Evolutionary conservation across 37 sponge, comb jelly and placozoan genomes (phyloP), one percentile per base, ranked within the genome.

Genomic region (Cliona cf. orientalis): DNA sequence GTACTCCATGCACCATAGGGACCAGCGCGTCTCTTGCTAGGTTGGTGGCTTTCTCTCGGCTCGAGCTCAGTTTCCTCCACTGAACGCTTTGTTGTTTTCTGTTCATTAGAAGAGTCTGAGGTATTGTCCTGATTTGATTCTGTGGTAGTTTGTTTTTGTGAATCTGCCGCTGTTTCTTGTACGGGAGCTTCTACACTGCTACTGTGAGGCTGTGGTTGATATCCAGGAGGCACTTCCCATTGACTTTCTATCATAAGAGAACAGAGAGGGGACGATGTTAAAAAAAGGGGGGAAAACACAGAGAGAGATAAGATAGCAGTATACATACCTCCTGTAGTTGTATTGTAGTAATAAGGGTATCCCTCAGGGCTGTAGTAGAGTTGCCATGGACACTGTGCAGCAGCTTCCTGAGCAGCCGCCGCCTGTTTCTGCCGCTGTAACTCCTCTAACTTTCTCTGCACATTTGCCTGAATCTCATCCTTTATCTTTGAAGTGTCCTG

Each of bases 321-420:
- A 19, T 49, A 17, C 55, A 49, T 59, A 91, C 95, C 92, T 84
- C 92, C 88, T 46, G 93, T 95, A 2, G 71, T 36, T 34, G 59
- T 55, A 49, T 92, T 92, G 83, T 95, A 89, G 55, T 95, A 95
- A 41, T 95, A 95, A 2, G 82, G 49, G 42, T 84, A 57, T 28
- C 96, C 96, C 58, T 95, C 93, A 7, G 92, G 90, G 22, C 86
- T 71, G 38, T 38, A 34, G 44, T 66, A 35, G 46, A 75, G 79
- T 62, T 74, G 61, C 95, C 95, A 94, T 26, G n/a, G 71, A 22
- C 78, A 59, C 44, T 74, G 67, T 1, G 61, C 31, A 25, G 69
- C 56, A 49, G 29, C 55, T 40, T n/a, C 22, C 2, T 38, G 25
- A 3, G 11, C 43, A 40, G 70, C 57, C 32, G 34, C 55, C 39